These are phyloP conservation scores for Trididemnum nubilum DNA, from an alignment of 23 tunicate genomes.

Conservation along the genomic window DNA sequence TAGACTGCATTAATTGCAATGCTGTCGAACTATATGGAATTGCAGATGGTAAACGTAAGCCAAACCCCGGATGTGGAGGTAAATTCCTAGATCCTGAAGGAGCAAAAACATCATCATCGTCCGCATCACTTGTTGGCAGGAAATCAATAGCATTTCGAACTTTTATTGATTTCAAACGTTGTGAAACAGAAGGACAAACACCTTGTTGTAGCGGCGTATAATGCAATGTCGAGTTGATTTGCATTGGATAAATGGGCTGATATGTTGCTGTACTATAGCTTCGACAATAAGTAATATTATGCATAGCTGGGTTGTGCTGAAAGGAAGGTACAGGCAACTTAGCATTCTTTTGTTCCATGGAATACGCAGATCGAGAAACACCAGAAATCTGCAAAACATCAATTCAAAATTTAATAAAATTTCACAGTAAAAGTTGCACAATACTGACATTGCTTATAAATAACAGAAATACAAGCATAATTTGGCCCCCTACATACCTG, in stretches of 20 bases:
- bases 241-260: slow-evolving; percentile 23
- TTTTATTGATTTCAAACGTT: not conserved
- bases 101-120: slow-evolving; percentile 52
- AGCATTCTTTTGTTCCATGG: not conserved
- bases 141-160: not conserved
- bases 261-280: slow-evolving; percentile 40
- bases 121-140: not conserved
- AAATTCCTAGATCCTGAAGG: not conserved
- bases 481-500: no score
- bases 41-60: not conserved
- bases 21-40: slow-evolving; percentile 17
- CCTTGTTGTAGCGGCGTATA: not conserved
- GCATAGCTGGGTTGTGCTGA: not conserved
- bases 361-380: not conserved
- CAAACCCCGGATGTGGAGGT: not conserved
- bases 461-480: no score
- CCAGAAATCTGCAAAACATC: not conserved
- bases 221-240: not conserved
- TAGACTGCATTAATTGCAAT: slow-evolving; percentile 11
- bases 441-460: not conserved
- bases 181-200: not conserved
- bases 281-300: slow-evolving; percentile 1
- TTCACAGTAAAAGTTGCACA: not conserved
- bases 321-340: not conserved
- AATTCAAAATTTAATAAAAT: not conserved